Evolutionary conservation across 2,113 vertebrate genomes (phyloP).

Genomic region (Halcyon senegalensis): DNA sequence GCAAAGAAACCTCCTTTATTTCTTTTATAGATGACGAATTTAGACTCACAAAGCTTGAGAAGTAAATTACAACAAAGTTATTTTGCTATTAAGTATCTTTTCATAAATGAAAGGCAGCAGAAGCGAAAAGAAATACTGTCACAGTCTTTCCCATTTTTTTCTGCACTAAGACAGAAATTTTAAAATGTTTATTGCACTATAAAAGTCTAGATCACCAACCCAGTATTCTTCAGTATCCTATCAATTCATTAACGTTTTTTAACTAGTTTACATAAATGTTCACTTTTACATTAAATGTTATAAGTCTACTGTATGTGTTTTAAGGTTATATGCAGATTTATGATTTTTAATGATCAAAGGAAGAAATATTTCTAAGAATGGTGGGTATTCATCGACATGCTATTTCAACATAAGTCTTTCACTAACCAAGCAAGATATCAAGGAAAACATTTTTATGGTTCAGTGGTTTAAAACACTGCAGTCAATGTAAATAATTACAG

Average conservation of each 20-base stretch:
- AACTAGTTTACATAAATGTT: background rate
- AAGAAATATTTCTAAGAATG: background rate
- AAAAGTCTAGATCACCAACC: background rate
- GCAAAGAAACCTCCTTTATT: too few relatives aligned
- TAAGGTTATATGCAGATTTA: background rate
- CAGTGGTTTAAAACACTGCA: slow-evolving; percentile 64
- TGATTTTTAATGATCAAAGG: background rate
- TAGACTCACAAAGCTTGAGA: background rate
- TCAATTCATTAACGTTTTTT: background rate
- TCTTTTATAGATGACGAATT: background rate
- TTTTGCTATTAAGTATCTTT: background rate
- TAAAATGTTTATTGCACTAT: background rate
- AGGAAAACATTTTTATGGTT: slow-evolving; percentile 46
- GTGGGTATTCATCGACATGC: background rate
- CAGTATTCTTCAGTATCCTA: background rate
- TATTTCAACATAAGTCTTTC: slow-evolving; percentile 34
- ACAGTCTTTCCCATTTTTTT: background rate
- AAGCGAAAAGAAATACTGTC: background rate
- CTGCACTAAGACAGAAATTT: rapidly evolving
- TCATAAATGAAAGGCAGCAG: background rate
- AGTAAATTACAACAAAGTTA: background rate
- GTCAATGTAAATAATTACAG: slow-evolving; percentile 64
- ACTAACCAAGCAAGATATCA: slow-evolving; percentile 20
- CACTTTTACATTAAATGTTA: background rate
- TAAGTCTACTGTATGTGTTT: background rate